Percentiles rank a stretch among this genome's conserved stretches.
Evolutionary conservation across 2,797 vertebrate genomes (phyloP).

Genomic region (Myotis myotis): DNA sequence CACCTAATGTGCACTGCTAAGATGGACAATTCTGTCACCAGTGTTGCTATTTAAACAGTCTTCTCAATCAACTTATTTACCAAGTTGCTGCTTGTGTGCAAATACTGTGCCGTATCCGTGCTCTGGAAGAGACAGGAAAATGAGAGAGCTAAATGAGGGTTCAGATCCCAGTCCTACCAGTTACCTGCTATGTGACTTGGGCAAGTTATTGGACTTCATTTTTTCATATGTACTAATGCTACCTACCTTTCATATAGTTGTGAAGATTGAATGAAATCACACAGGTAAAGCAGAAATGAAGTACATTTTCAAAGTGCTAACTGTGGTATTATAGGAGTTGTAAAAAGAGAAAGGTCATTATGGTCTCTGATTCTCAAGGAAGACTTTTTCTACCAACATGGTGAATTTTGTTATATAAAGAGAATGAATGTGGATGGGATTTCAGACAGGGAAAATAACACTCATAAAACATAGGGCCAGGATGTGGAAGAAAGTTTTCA

Average conservation of each 20-base stretch:
- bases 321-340: neutral
- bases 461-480: neutral
- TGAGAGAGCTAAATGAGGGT: slow-evolving; percentile 19
- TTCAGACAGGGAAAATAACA: neutral
- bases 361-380: neutral
- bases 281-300: neutral
- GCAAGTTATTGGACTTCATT: slow-evolving; percentile 6
- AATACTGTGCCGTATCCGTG: neutral
- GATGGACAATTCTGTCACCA: neutral
- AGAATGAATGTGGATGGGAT: neutral
- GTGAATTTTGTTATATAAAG: neutral
- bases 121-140: slow-evolving; percentile 20
- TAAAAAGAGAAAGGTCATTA: neutral
- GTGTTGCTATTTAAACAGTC: neutral
- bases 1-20: neutral
- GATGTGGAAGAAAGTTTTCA: neutral
- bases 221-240: neutral
- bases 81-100: slow-evolving; percentile 43
- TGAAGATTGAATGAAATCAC: neutral
- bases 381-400: neutral
- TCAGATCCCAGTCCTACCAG: neutral
- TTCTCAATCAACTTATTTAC: slow-evolving; percentile 19
- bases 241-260: neutral
- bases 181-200: neutral
- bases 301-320: slow-evolving; percentile 18